Conservation (phyloP, 2,113 vertebrate genomes). For the Astur gentilis region DNA sequence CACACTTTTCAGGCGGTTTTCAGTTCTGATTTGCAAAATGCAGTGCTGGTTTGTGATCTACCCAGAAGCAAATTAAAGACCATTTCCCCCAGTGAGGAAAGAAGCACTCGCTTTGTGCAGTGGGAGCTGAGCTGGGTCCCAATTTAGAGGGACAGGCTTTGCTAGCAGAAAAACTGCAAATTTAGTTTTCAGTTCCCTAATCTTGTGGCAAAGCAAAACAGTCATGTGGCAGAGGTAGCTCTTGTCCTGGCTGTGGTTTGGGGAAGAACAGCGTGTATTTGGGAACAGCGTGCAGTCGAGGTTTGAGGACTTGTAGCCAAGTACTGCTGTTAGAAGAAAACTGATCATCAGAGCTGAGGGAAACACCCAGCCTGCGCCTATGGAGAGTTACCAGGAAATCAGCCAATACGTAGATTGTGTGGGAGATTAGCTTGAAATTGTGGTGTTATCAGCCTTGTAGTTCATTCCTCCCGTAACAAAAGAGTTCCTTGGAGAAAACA, state of each 20-base stretch:
- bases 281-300: rapidly evolving
- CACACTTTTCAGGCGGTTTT: rapidly evolving
- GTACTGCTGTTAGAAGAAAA: not conserved
- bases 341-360: not conserved
- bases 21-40: not conserved
- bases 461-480: not conserved
- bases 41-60: not conserved
- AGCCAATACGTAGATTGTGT: rapidly evolving
- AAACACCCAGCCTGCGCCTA: not conserved
- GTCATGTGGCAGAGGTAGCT: not conserved
- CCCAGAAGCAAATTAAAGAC: not conserved
- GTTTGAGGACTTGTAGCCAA: not conserved
- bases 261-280: not conserved
- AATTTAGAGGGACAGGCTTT: not conserved
- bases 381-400: not conserved
- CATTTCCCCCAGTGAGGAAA: not conserved
- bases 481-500: not conserved
- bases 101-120: rapidly evolving
- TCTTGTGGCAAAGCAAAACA: not conserved
- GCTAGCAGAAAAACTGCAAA: not conserved
- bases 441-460: not conserved
- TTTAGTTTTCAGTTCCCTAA: not conserved
- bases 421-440: not conserved
- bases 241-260: not conserved
- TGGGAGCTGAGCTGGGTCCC: not conserved